Percentiles rank a stretch among this genome's conserved stretches.
Conservation (phyloP, 2,888 invertebrate species). For the Cheilosia vulpina region DNA sequence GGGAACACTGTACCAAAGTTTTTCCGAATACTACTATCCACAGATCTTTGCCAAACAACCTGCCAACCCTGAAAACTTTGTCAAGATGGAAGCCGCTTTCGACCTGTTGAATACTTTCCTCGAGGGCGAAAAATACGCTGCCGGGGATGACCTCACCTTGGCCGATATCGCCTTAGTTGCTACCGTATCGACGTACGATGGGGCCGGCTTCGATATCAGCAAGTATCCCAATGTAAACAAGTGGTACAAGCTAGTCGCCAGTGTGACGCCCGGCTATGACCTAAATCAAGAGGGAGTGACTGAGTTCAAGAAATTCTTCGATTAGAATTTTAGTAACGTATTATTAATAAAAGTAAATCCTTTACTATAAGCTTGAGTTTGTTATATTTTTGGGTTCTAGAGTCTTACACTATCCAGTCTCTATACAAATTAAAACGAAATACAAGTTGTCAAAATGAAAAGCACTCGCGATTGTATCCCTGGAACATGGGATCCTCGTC, state of each 20-base stretch:
- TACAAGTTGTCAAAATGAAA: no score
- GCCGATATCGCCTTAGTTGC: slow-evolving; percentile 90
- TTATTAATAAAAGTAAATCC: not conserved
- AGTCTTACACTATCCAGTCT: no score
- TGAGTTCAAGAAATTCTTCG: slow-evolving; percentile 84
- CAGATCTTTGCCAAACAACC: slow-evolving; percentile 86
- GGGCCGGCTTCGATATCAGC: slow-evolving; percentile 87
- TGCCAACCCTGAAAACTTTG: slow-evolving; percentile 87
- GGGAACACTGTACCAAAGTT: slow-evolving; percentile 89
- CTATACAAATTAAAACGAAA: no score
- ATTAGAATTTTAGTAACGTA: slow-evolving; percentile 28
- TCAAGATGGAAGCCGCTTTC: slow-evolving; percentile 88
- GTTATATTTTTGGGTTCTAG: no score
- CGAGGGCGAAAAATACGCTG: slow-evolving; percentile 88
- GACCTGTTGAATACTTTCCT: slow-evolving; percentile 89
- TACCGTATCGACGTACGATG: slow-evolving; percentile 89
- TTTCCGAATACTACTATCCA: slow-evolving; percentile 89
- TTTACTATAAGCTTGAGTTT: no score
- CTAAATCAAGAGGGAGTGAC: slow-evolving; percentile 85
- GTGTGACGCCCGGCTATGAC: slow-evolving; percentile 86
- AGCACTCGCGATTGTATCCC: no score
- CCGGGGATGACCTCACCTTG: slow-evolving; percentile 90
- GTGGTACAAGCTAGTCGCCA: slow-evolving; percentile 86
- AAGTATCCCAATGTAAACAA: slow-evolving; percentile 88
- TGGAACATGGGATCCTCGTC: no score